Evolutionary conservation across 2,888 invertebrate genomes (phyloP), one percentile per base, ranked within the genome.

Genomic region (Thymelicus sylvestris): DNA sequence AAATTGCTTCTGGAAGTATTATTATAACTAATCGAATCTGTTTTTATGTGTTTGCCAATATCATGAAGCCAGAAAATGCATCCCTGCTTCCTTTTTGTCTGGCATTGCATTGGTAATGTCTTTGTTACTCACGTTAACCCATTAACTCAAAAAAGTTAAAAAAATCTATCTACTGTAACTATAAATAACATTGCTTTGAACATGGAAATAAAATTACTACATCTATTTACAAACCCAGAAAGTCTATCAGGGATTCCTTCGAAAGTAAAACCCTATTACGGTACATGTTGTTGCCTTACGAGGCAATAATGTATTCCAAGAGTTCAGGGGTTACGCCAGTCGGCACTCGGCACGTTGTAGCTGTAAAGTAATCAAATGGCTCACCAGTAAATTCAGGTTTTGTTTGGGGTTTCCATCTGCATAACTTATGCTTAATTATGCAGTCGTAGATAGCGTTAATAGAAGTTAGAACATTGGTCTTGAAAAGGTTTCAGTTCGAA

Each of bases 181-280:
- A 31, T 31, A 31, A 31, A 31, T 31, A 31, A 44, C 12, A 44
- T 44, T 44, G 44, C 0, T 12, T 44, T 44, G 8, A 12, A 44
- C 12, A 31, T 31, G 31, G 31, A 31, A 3, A 31, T 31, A 31
- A 31, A 31, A 31, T 3, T 31, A 44, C 44, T 10, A 44, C 12
- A 44, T 10, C 44, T 44, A 41, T 41, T 41, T 8, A 10, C 41
- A 0, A 44, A 15, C 6, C 7, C 8, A 15, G 48, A 8, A 65
- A 61, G 39, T 67, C 41, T 52, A 61, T 24, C n/a, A 41, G 13
- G 6, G 50, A 67, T 67, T 67, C 67, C 61, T 61, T 61, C 19
- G 67, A 67, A 67, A 67, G 67, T 61, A 61, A 67, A 67, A 67
- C 52, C 67, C 15, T 41, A 41, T 67, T 67, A 50, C 67, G 67